Evolutionary conservation across 2,888 invertebrate species (phyloP), one percentile per base, ranked within the genome.

Genomic region (Volucella zonaria): DNA sequence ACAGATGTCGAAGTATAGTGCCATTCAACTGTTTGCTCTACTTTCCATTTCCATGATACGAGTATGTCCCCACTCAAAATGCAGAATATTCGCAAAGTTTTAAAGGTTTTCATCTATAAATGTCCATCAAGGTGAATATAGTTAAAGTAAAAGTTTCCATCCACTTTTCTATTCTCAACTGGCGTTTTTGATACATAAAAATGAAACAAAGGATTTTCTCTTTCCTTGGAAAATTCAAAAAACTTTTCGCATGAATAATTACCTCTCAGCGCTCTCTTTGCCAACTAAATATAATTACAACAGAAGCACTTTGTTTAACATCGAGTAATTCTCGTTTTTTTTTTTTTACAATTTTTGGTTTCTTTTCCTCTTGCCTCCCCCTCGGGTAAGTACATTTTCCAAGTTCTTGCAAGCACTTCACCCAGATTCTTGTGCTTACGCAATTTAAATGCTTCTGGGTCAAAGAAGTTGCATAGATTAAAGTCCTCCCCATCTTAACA

Each of bases 271-370:
- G 49, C 56, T 45, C 45, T 12, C 15, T 51, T 64, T 59, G 70
- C 49, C 62, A 64, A 18, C 56, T 51, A 68, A 78, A 74, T 51
- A 74, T 64, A 78, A 82, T 82, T 70, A 82, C 68, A 74, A 58
- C 68, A 64, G 64, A 82, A 82, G 47, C 70, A 78, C 74, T 78
- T 82, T 82, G 78, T 74, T 82, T 78, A 74, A 66, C 67, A 64
- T 68, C 56, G 56, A 64, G 62, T 31, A 64, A 42, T 71, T 23
- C 23, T 18, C 51, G 1, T 23, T 23, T 23, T 1, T 18, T 51
- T 42, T 6, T 12, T 38, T 58, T 15, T 38, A 14, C 11, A 14
- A 40, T 31, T 51, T 52, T 54, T 6, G 15, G 40, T 3, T 38
- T 18, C 31, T 18, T 12, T 59, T 23, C 43, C 18, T 42, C 12